A percentile compares a stretch with the other conserved stretches of the same genome.
phyloP scores from a whole-genome alignment of 2,113 vertebrate genomes.

The Cricetomys ansorgei region DNA sequence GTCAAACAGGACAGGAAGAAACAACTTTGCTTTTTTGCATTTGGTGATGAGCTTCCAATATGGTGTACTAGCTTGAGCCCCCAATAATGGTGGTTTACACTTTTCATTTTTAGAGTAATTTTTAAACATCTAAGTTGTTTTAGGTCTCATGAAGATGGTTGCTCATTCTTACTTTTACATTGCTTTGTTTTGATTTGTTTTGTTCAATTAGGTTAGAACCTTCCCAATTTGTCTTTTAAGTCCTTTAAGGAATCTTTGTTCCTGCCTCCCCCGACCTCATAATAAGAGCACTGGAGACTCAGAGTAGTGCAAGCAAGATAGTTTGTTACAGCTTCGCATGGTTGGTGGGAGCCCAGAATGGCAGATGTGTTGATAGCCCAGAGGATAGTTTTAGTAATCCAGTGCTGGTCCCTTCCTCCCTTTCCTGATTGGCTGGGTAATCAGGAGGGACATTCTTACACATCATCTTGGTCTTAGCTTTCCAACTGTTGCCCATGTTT shows the following conservation, averaged over 20 bases:
- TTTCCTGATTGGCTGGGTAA: neutral
- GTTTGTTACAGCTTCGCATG: neutral
- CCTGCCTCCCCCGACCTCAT: no score
- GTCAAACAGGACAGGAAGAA: neutral
- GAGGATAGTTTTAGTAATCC: neutral
- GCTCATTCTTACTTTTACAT: neutral
- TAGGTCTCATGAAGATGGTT: neutral
- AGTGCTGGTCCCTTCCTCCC: neutral
- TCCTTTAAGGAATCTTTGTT: no score
- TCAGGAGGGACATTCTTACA: neutral
- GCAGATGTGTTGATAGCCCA: neutral
- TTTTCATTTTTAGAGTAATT: conserved; percentile 12
- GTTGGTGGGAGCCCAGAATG: neutral
- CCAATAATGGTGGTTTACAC: neutral
- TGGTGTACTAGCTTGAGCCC: neutral
- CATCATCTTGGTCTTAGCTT: no score
- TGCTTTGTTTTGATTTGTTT: neutral
- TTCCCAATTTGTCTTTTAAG: neutral
- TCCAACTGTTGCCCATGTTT: neutral
- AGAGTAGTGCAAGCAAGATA: neutral
- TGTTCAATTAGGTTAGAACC: neutral
- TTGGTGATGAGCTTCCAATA: neutral
- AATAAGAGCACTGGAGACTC: neutral
- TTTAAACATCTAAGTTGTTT: neutral
- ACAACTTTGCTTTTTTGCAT: neutral